A percentile compares a stretch with the other conserved stretches of the same genome.
phyloP scores from a whole-genome alignment of 2,888 invertebrate genomes.

The Syrista parreyssii region DNA sequence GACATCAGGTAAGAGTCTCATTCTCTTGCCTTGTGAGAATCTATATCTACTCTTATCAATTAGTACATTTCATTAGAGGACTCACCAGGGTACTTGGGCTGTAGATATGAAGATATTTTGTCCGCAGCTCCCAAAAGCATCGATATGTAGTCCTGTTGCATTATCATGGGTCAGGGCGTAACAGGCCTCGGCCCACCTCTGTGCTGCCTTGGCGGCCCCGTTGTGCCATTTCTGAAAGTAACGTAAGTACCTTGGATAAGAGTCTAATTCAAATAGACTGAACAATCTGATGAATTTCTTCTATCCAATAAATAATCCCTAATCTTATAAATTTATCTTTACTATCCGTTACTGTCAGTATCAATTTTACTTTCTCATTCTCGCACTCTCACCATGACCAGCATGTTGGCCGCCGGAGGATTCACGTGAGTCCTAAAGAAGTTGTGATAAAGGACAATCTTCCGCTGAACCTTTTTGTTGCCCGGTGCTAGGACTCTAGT shows the following conservation, averaged over 20 bases:
- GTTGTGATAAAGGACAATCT: constrained; percentile 82
- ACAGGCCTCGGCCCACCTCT: constrained; percentile 80
- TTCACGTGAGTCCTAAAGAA: constrained; percentile 80
- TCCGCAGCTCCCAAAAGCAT: constrained; percentile 79
- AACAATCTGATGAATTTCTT: background rate
- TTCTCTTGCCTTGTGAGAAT: constrained; percentile 1
- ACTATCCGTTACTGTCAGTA: background rate
- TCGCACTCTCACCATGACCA: constrained; percentile 74
- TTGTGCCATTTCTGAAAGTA: constrained; percentile 77
- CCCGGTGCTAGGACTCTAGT: constrained; percentile 70
- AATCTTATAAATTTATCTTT: background rate
- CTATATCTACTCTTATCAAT: constrained; percentile 5
- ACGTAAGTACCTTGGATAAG: background rate
- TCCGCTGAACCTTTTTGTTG: constrained; percentile 73
- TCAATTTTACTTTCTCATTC: background rate
- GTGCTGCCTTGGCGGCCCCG: constrained; percentile 78
- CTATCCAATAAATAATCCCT: background rate
- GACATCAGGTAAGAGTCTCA: background rate
- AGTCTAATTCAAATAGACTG: background rate
- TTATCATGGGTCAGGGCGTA: constrained; percentile 78
- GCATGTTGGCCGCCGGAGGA: constrained; percentile 84
- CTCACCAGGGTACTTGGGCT: constrained; percentile 82
- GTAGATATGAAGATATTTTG: constrained; percentile 87
- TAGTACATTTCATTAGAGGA: constrained; percentile 10
- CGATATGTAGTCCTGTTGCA: constrained; percentile 73